Base-by-base conservation (phyloP, 2,797 vertebrate species). In the Mareca strepera region DNA sequence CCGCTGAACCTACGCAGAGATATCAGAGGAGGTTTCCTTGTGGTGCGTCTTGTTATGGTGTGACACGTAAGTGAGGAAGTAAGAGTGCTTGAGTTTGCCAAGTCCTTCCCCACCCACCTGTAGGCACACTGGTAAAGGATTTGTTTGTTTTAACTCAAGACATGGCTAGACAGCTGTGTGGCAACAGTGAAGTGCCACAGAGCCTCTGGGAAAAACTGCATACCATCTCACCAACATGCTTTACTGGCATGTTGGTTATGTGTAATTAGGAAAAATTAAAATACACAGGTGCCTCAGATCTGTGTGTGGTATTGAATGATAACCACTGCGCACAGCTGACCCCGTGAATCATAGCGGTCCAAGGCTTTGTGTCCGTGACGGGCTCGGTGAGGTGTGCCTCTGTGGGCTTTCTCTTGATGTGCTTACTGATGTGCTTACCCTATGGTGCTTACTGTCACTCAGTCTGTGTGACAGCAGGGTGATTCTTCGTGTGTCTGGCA, bases 191-290 rank as follows among this genome's bases (percentile, higher is more conserved):
- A 43, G 23, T 87, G 33, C 10, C 7, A 7, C 0, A 26, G 8
- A 48, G 14, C 50, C 22, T 62, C 43, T 50, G 29, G 41, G 31
- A 0, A 5, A 79, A 46, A 3, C 1, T 17, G 0, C 17, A 5
- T 53, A 20, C 31, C 8, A 3, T 74, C 21, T 56, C 92, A 16
- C 74, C 58, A 70, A 21, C 11, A 26, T 7, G 37, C 52, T 77
- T 37, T 81, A n/a, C 46, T 82, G 63, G 26, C 11, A 2, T 52
- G 13, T 62, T 91, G 26, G 15, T 33, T 59, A 53, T 48, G 35
- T 63, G 6, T 67, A 80, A 83, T 68, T 75, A 46, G 31, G 48
- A 81, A 72, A 68, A 70, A 75, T 59, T 31, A 67, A 80, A 94
- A 72, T 74, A 76, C 10, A 29, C 10, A 39, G 22, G 31, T 86